Conservation (phyloP, 92 coral and sea anemone species). For the Galaxea fascicularis region DNA sequence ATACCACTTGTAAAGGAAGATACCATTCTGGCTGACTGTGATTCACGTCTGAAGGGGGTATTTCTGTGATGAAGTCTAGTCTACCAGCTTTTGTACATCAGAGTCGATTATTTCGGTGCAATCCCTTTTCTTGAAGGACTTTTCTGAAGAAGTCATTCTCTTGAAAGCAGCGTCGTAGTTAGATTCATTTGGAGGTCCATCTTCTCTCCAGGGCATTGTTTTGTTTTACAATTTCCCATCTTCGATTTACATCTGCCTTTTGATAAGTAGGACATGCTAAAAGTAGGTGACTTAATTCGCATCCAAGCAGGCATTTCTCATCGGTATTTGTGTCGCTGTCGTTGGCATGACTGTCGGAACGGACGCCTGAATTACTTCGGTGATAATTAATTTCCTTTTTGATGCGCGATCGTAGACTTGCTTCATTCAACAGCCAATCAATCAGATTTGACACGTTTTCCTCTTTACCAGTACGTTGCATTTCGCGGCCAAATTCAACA, state of each 20-base stretch:
- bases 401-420: conserved; percentile 71
- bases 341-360: background rate
- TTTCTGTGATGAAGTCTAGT: conserved; percentile 59
- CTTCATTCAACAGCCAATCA: conserved; percentile 77
- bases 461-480: too few species aligned
- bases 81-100: conserved; percentile 69
- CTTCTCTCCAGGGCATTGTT: conserved; percentile 61
- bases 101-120: conserved; percentile 39
- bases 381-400: conserved; percentile 35
- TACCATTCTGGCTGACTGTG: conserved; percentile 69
- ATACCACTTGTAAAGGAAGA: conserved; percentile 66
- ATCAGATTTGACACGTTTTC: too few species aligned
- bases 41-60: conserved; percentile 50
- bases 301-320: conserved; percentile 44
- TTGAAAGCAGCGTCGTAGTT: conserved; percentile 74
- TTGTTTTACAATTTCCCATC: too few species aligned
- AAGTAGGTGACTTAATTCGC: conserved; percentile 45
- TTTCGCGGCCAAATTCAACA: too few species aligned
- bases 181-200: conserved; percentile 68
- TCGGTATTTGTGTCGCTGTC: too few species aligned
- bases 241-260: conserved; percentile 21
- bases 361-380: conserved; percentile 1
- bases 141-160: conserved; percentile 63
- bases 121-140: too few species aligned
- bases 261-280: conserved; percentile 52